phyloP scores from a whole-genome alignment of 2,797 vertebrate species.

The Platalea minor region DNA sequence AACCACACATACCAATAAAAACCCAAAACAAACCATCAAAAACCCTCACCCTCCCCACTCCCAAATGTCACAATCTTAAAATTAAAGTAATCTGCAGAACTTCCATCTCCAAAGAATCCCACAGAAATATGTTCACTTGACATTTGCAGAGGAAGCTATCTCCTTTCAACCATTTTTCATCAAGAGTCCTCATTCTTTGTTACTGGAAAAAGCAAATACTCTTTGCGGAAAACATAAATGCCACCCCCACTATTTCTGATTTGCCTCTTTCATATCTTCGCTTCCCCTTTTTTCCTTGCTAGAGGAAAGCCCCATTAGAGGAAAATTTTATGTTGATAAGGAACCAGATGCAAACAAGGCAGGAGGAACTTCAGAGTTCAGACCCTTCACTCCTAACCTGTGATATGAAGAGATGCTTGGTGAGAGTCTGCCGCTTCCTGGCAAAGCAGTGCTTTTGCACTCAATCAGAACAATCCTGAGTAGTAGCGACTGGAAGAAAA shows the following conservation, averaged over 20 bases:
- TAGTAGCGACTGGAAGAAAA: background rate
- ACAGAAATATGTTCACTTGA: background rate
- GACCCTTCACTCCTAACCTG: background rate
- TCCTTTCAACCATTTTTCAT: background rate
- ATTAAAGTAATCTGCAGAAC: background rate
- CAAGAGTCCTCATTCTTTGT: background rate
- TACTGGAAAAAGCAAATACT: background rate
- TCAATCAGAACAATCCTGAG: background rate
- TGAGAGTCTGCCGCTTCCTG: background rate
- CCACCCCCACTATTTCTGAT: background rate
- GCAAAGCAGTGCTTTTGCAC: background rate
- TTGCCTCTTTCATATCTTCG: background rate
- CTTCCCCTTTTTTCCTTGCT: background rate
- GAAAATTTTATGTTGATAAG: background rate
- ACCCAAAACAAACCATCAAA: background rate
- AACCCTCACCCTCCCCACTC: rapidly evolving
- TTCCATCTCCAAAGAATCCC: background rate
- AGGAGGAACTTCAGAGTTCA: background rate
- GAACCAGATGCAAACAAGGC: background rate
- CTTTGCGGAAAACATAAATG: background rate
- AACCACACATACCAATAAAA: background rate
- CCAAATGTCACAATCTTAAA: background rate
- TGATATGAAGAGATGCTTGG: background rate
- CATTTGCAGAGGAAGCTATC: background rate
- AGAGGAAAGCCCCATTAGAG: background rate